Evolutionary conservation across 2,888 invertebrate genomes (phyloP).

Genomic region (Caenorhabditis sp.): DNA sequence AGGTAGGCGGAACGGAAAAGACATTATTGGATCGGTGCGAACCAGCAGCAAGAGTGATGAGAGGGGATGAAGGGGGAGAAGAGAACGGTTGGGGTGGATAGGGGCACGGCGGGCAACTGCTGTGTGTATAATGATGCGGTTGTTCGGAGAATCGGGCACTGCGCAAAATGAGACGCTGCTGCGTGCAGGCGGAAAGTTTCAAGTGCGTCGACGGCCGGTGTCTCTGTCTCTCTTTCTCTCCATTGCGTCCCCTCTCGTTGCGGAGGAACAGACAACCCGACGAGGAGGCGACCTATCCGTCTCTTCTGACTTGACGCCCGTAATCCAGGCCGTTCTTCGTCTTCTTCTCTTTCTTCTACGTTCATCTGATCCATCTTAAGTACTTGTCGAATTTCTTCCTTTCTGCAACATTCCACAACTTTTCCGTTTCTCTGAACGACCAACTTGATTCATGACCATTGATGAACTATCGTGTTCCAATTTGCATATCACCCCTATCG

Average conservation of each 20-base stretch:
- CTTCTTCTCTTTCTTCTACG: too few species aligned
- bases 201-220: slow-evolving; percentile 42
- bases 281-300: slow-evolving; percentile 36
- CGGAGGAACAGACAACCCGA: slow-evolving; percentile 28
- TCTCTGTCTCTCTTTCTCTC: too few species aligned
- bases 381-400: neutral
- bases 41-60: slow-evolving; percentile 10
- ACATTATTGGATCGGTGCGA: slow-evolving; percentile 20
- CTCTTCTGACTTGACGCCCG: slow-evolving; percentile 39
- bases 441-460: neutral
- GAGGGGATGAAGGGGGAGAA: neutral
- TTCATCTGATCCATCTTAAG: slow-evolving; percentile 1
- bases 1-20: slow-evolving; percentile 14
- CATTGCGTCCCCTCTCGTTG: slow-evolving; percentile 28
- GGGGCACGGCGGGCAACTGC: slow-evolving; percentile 26
- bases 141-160: slow-evolving; percentile 15
- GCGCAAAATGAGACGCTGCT: slow-evolving; percentile 23
- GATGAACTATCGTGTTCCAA: neutral
- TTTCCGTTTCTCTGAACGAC: neutral
- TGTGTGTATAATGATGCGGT: slow-evolving; percentile 56
- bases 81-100: slow-evolving; percentile 20
- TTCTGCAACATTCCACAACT: neutral
- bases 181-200: slow-evolving; percentile 59
- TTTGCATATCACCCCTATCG: neutral
- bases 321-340: slow-evolving; percentile 42